phyloP scores from a whole-genome alignment of 2,113 vertebrate genomes.

The Pyrgilauda ruficollis region DNA sequence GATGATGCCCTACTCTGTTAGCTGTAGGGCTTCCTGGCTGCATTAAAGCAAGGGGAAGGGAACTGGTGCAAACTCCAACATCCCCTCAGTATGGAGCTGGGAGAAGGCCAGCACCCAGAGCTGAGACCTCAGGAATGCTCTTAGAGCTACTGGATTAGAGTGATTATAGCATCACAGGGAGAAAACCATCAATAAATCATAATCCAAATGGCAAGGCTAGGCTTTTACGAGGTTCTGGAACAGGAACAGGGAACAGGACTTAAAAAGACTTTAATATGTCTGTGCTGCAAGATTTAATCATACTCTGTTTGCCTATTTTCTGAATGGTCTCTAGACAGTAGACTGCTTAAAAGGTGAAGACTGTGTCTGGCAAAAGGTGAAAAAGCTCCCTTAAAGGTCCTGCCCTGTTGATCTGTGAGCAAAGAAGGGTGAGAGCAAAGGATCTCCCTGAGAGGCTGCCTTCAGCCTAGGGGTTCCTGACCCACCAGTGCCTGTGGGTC shows the following conservation, averaged over 20 bases:
- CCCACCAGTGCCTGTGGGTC: not conserved
- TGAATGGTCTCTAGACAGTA: not conserved
- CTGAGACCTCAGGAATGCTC: not conserved
- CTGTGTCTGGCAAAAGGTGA: not conserved
- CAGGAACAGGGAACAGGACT: not conserved
- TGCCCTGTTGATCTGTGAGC: not conserved
- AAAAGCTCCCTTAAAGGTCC: not conserved
- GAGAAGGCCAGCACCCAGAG: not conserved
- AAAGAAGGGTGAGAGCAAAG: not conserved
- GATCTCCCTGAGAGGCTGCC: not conserved
- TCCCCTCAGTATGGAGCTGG: not conserved
- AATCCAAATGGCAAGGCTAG: not conserved
- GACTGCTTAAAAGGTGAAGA: not conserved
- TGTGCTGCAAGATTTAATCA: not conserved
- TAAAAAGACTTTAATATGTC: not conserved
- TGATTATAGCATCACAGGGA: not conserved
- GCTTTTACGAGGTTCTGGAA: not conserved
- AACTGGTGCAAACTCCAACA: accelerated
- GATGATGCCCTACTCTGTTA: not conserved
- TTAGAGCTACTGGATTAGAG: not conserved
- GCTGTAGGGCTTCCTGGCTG: not conserved
- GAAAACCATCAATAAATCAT: not conserved
- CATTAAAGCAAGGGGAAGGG: not conserved
- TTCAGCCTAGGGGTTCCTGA: accelerated
- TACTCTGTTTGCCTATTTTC: not conserved